A percentile compares a stretch with the other conserved stretches of the same genome.
These are phyloP conservation scores for Dolichallabes microphthalmus DNA, from an alignment of 2,113 vertebrate genomes.

Conservation along the genomic window DNA sequence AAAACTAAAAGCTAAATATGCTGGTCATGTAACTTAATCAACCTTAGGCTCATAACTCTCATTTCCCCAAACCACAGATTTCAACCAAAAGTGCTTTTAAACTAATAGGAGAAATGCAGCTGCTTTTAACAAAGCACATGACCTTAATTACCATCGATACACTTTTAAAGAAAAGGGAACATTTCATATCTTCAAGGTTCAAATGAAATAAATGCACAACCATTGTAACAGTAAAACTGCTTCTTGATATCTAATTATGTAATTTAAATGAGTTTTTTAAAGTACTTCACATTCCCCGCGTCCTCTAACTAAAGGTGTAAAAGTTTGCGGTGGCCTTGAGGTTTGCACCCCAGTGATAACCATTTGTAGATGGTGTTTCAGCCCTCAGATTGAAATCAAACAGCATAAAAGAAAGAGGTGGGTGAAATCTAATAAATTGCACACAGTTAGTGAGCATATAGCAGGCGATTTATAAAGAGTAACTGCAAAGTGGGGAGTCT, in stretches of 20 bases:
- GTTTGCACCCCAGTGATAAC: not conserved
- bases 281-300: not conserved
- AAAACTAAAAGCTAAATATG: not conserved
- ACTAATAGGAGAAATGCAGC: not conserved
- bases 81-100: not conserved
- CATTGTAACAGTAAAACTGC: not conserved
- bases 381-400: not conserved
- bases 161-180: not conserved
- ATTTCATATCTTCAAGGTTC: not conserved
- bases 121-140: not conserved
- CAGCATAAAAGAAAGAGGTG: not conserved
- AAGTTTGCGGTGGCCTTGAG: not conserved
- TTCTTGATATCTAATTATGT: constrained; percentile 3
- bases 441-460: not conserved
- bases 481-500: not conserved
- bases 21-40: not conserved
- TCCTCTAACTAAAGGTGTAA: not conserved
- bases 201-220: not conserved
- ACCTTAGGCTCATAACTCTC: not conserved
- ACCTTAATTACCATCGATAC: constrained; percentile 8
- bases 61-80: not conserved
- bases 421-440: not conserved
- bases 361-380: not conserved
- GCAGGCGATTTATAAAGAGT: not conserved
- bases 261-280: constrained; percentile 12